Base-by-base conservation (phyloP, 2,113 vertebrate species). In the Aspiorhynchus laticeps region DNA sequence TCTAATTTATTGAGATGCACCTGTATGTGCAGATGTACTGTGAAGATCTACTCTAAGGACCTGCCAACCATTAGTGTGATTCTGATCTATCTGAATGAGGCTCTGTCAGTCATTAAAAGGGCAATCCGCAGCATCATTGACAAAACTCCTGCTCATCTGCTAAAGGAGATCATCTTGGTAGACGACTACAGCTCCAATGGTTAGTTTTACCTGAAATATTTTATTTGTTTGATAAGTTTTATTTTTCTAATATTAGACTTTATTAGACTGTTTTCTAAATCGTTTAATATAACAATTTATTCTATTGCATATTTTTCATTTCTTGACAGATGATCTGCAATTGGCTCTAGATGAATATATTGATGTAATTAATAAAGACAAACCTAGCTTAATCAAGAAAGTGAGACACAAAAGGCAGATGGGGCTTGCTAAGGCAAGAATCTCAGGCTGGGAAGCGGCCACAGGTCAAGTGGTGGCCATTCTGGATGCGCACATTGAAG, bases 81-180 rank as follows among this genome's bases (percentile, higher is more conserved):
- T 48, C 90, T 96, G 76, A 96, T 96, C 88, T 97, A 95, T 90
- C 65, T 95, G 88, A 89, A 97, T 0, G 96, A 97, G 89, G 94
- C 95, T 7, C 91, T 96, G 12, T 96, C 96, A 0, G 4, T 96
- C 78, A 92, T 97, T 83, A 92, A 95, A 41, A 86, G 94, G 65
- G 95, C 95, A 24, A 67, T 97, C 67, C 89, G 91, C 84, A 95
- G 95, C 88, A 77, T 96, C 86, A 94, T 96, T 5, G 91, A 95
- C 87, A 90, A 88, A 89, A 97, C 95, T 0, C 95, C 95, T 0
- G 41, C 92, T 63, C 91, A 4, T 9, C 88, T 96, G 79, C 88
- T 97, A 84, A 95, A 93, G 67, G 95, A 97, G 77, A 95, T 97
- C 82, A 92, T 96, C 75, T 93, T 97, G 85, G 94, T 97, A 78